Evolutionary conservation across 2,888 invertebrate genomes (phyloP).

Genomic region (Lochmaea capreae): DNA sequence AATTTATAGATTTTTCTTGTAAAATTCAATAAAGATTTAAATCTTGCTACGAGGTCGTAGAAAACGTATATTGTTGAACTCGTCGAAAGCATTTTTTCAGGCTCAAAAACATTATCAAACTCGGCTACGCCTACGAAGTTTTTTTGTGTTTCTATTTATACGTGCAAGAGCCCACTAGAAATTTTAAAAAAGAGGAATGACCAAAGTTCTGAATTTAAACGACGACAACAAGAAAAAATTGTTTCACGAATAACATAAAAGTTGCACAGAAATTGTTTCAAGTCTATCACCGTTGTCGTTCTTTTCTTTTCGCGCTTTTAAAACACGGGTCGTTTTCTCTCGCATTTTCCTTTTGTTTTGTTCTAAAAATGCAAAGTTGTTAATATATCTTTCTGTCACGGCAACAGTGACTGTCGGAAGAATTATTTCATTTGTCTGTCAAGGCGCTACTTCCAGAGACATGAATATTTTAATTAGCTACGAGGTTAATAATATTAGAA

Average conservation of each 20-base stretch:
- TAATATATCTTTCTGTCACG: conserved; percentile 45
- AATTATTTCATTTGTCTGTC: conserved; percentile 44
- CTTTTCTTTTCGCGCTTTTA: conserved; percentile 12
- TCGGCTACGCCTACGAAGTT: too few relatives aligned
- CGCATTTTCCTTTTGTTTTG: conserved; percentile 26
- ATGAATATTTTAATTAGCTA: conserved; percentile 43
- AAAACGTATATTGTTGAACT: too few relatives aligned
- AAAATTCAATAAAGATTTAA: too few relatives aligned
- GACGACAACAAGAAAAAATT: conserved; percentile 9
- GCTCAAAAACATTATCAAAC: too few relatives aligned
- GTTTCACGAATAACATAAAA: conserved; percentile 8
- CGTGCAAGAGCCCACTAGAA: neutral
- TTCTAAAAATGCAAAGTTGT: conserved; percentile 40
- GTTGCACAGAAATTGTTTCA: conserved; percentile 9
- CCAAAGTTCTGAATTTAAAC: neutral
- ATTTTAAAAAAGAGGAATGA: neutral
- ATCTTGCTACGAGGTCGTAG: too few relatives aligned
- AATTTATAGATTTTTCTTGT: too few relatives aligned
- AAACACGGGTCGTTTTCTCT: conserved; percentile 22
- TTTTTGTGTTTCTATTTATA: neutral
- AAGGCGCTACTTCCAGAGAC: conserved; percentile 38
- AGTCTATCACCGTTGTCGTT: conserved; percentile 15
- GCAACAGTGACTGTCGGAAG: conserved; percentile 43
- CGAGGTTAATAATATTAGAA: conserved; percentile 36
- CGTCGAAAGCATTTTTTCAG: too few relatives aligned